Percentiles rank a stretch among this genome's conserved stretches.
Conservation (phyloP, 2,888 invertebrate genomes). For the Rhingia rostrata region DNA sequence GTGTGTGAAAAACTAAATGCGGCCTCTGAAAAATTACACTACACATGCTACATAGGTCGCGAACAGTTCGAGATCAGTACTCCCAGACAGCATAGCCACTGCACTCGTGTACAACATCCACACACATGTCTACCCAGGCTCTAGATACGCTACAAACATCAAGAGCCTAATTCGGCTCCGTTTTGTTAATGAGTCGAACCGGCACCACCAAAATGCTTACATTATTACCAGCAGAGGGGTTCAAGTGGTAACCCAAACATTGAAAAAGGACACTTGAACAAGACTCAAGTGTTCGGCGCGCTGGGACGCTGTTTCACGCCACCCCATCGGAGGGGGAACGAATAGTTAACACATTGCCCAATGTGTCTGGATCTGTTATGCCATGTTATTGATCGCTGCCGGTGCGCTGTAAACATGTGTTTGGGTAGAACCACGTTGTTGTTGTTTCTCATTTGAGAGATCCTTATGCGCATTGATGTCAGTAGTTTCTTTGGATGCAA, state of each 20-base stretch:
- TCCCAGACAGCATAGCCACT: conserved; percentile 16
- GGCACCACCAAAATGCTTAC: conserved; percentile 32
- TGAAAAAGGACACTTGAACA: conserved; percentile 70
- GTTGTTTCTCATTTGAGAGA: conserved; percentile 14
- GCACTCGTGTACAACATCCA: conserved; percentile 27
- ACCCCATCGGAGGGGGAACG: conserved; percentile 5
- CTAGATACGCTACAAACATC: conserved; percentile 29
- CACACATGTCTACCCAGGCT: conserved; percentile 3
- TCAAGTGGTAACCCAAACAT: conserved; percentile 61
- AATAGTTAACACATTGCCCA: conserved; percentile 50
- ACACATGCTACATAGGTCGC: conserved; percentile 47
- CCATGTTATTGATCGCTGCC: conserved; percentile 47
- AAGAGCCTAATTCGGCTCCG: conserved; percentile 47
- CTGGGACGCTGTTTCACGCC: not conserved
- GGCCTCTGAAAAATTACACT: conserved; percentile 35
- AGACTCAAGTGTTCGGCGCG: conserved; percentile 42
- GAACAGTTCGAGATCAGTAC: conserved; percentile 59
- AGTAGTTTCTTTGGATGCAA: conserved; percentile 23
- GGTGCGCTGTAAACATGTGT: conserved; percentile 55
- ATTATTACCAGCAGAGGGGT: conserved; percentile 4
- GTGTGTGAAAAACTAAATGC: not conserved
- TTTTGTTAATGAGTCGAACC: conserved; percentile 56
- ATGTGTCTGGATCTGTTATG: conserved; percentile 46
- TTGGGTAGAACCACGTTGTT: conserved; percentile 50
- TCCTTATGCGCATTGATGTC: conserved; percentile 35